phyloP scores from a whole-genome alignment of 2,113 vertebrate genomes.

The Misgurnus mizolepis region DNA sequence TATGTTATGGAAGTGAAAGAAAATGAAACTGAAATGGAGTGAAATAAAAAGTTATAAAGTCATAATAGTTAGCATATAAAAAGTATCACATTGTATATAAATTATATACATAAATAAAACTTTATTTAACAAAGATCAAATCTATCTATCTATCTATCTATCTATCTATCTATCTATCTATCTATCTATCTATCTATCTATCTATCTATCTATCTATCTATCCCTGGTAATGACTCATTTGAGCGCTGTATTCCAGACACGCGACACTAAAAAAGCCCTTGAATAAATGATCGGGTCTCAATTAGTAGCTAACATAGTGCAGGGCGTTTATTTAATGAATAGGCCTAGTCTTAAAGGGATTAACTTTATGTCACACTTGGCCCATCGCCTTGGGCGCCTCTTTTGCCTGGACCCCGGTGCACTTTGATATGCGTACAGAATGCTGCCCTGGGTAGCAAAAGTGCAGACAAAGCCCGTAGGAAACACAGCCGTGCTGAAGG shows the following conservation, averaged over 20 bases:
- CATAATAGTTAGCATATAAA: no score
- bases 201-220: neutral
- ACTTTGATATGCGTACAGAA: slow-evolving; percentile 51
- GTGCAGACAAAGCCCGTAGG: slow-evolving; percentile 64
- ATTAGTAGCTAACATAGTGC: slow-evolving; percentile 15
- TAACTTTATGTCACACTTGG: slow-evolving; percentile 62
- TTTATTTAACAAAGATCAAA: no score
- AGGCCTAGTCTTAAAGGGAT: slow-evolving; percentile 60
- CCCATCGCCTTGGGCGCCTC: slow-evolving; percentile 61
- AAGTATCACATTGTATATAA: no score
- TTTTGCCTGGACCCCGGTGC: slow-evolving; percentile 52
- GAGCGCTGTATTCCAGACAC: neutral
- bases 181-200: neutral
- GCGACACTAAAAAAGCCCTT: neutral
- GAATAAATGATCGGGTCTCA: neutral
- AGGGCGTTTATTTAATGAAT: slow-evolving; percentile 48
- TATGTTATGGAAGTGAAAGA: no score
- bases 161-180: neutral
- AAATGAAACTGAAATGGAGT: no score
- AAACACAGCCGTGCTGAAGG: slow-evolving; percentile 40
- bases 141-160: no score
- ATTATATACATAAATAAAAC: no score
- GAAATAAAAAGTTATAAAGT: no score
- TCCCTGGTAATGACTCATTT: neutral
- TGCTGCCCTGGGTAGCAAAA: slow-evolving; percentile 60